Evolutionary conservation across 2,113 vertebrate genomes (phyloP).

Genomic region (Rhynchomys soricoides): DNA sequence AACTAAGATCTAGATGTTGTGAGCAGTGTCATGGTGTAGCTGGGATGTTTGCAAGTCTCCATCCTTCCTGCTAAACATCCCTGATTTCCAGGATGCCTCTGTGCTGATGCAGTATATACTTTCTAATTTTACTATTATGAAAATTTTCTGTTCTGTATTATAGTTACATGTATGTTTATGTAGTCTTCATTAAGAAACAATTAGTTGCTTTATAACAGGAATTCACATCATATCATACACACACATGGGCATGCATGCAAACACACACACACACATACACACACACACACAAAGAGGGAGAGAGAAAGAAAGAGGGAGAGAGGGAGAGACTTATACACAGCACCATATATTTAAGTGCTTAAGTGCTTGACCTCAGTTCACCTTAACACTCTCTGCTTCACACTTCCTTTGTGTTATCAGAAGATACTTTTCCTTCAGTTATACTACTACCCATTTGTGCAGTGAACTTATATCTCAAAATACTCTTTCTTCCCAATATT

Average conservation of each 20-base stretch:
- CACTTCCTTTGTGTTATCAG: background rate
- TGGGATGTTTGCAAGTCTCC: background rate
- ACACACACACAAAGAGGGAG: no score
- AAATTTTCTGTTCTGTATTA: background rate
- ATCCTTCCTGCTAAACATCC: background rate
- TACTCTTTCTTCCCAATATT: background rate
- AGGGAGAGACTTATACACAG: background rate
- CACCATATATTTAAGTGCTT: background rate
- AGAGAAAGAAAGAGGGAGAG: no score
- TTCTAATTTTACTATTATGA: background rate
- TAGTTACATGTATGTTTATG: fast-evolving
- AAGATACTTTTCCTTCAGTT: background rate
- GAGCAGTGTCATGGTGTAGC: fast-evolving
- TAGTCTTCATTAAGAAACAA: background rate
- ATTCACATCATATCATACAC: background rate
- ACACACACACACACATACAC: background rate
- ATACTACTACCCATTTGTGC: background rate
- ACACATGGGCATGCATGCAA: background rate
- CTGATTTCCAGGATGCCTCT: background rate
- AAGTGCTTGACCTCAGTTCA: background rate
- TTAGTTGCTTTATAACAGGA: background rate
- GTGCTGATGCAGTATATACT: fast-evolving
- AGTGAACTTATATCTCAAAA: background rate
- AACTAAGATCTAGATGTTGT: background rate
- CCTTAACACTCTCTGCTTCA: background rate